These are phyloP conservation scores for Camelus bactrianus DNA, from an alignment of 2,113 vertebrate genomes.

Conservation along the genomic window DNA sequence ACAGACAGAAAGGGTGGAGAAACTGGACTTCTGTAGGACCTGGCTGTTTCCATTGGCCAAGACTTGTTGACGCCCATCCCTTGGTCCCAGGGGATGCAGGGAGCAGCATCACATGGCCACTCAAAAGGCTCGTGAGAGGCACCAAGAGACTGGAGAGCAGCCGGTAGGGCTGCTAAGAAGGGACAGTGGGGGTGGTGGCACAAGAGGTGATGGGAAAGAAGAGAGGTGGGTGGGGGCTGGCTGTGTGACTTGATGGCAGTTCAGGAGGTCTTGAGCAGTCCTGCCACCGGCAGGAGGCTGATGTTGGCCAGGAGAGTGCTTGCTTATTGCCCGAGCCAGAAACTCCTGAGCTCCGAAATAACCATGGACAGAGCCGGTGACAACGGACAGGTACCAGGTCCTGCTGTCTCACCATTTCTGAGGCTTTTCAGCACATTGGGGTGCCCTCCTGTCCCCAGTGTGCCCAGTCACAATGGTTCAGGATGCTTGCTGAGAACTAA, in stretches of 20 bases:
- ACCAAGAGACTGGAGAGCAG: too few species aligned
- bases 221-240: not conserved
- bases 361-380: not conserved
- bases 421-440: not conserved
- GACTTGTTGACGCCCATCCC: not conserved
- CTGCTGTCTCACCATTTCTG: not conserved
- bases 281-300: not conserved
- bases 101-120: not conserved
- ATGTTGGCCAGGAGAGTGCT: not conserved
- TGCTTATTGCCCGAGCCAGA: not conserved
- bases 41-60: not conserved
- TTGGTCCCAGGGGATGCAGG: not conserved
- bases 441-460: not conserved
- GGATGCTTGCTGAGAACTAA: not conserved
- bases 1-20: not conserved
- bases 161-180: not conserved
- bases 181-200: not conserved
- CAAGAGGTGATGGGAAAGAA: not conserved
- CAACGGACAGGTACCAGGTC: accelerated
- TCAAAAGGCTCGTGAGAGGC: not conserved
- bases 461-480: not conserved
- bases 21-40: too few species aligned
- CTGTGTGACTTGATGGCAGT: not conserved
- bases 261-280: not conserved
- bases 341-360: not conserved